These are phyloP conservation scores for Montipora sp. DNA, from an alignment of 64 coral and sea anemone genomes.

Conservation along the genomic window DNA sequence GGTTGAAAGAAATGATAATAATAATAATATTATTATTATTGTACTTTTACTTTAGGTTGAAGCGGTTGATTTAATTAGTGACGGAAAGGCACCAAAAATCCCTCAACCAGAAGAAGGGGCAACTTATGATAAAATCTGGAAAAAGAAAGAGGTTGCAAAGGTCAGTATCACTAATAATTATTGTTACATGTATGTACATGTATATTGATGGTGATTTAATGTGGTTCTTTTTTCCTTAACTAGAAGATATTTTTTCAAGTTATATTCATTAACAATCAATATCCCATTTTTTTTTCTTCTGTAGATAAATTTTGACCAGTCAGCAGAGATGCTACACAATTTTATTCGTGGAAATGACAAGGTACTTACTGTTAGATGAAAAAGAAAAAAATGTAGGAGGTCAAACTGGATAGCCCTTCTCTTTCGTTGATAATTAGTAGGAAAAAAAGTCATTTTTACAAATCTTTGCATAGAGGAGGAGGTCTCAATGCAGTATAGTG, in stretches of 20 bases:
- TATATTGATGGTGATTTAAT: too few relatives aligned
- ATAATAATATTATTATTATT: not conserved
- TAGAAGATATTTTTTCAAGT: too few relatives aligned
- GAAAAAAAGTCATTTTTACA: not conserved
- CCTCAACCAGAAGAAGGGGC: constrained; percentile 92
- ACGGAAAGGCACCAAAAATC: constrained; percentile 86
- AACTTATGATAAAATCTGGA: constrained; percentile 99
- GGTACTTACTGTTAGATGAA: not conserved
- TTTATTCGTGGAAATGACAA: constrained; percentile 99
- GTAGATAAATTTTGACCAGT: constrained; percentile 85
- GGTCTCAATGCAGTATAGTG: too few relatives aligned
- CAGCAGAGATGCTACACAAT: constrained; percentile 80
- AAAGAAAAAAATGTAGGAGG: not conserved
- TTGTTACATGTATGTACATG: too few relatives aligned
- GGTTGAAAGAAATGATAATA: not conserved
- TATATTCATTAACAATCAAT: not conserved
- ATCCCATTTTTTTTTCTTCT: not conserved
- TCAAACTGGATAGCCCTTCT: not conserved
- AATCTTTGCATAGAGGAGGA: not conserved
- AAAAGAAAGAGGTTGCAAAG: constrained; percentile 95
- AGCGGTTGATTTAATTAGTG: constrained; percentile 91
- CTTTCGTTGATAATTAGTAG: not conserved
- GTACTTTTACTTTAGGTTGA: constrained; percentile 60
- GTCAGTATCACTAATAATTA: constrained; percentile 10
- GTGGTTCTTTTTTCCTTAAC: not conserved